Base-by-base conservation (phyloP, 2,888 invertebrate species). In the Piscicola geometra region DNA sequence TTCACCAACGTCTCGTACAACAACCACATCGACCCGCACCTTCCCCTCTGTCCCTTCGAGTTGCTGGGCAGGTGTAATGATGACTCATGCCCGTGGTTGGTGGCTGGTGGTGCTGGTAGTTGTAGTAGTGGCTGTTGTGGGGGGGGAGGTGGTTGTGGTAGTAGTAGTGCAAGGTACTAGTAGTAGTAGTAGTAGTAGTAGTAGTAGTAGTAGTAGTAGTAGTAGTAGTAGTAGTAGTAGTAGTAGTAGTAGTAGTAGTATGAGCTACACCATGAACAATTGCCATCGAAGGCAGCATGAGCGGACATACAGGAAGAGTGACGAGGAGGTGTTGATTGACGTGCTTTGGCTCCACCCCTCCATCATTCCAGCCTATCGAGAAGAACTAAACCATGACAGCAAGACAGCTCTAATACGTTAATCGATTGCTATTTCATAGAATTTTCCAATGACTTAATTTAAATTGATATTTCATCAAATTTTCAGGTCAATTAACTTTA, bases 51-150 rank as follows among this genome's bases (percentile, higher is more conserved):
- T 50, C 71, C 41, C n/a, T 71, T 52, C 28, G 71, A 71, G 28
- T n/a, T 71, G 25, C 52, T 71, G 5, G 71, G 71, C 28, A 71
- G 50, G 47, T 71, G 71, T 50, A 71, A 71, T 30, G 71, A 71
- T 33, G 71, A 71, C 52, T 5, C 18, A 18, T 71, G 71, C 30
- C 71, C 71, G 0, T 71, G 71, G 71, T 71, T 2, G 18, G 70
- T 70, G 33, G 32, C 21, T n/a, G 41, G 41, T 5, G 41, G 41
- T 5, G 15, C n/a, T n/a, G n/a, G n/a, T n/a, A n/a, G n/a, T n/a
- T n/a, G n/a, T n/a, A n/a, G n/a, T n/a, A n/a, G n/a, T n/a, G n/a
- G n/a, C n/a, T n/a, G n/a, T n/a, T n/a, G n/a, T n/a, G n/a, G n/a
- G n/a, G n/a, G n/a, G n/a, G n/a, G n/a, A n/a, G n/a, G n/a, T n/a